Percentiles rank a stretch among this genome's conserved stretches.
phyloP scores from a whole-genome alignment of 2,113 vertebrate species.

The Tonatia bakeri region DNA sequence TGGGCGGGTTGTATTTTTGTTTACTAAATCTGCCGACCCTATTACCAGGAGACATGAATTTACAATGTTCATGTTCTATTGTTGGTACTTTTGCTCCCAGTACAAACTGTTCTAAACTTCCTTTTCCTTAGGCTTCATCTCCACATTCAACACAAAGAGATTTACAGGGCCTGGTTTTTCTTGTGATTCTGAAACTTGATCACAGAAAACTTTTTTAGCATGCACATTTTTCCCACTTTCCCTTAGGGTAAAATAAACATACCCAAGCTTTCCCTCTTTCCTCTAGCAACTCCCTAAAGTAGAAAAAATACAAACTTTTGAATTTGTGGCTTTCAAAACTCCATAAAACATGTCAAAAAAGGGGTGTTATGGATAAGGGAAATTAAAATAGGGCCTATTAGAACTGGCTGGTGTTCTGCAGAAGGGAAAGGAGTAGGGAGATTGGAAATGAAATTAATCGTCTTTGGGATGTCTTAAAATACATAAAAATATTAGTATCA shows the following conservation, averaged over 20 bases:
- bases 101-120: not conserved
- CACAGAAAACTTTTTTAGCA: not conserved
- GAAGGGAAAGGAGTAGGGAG: not conserved
- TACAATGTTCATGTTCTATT: not conserved
- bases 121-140: not conserved
- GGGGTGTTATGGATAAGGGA: not conserved
- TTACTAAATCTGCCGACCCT: not conserved
- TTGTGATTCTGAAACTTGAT: not conserved
- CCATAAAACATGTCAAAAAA: not conserved
- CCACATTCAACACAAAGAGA: not conserved
- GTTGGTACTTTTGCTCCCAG: not conserved
- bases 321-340: not conserved
- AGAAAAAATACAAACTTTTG: not conserved
- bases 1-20: not conserved
- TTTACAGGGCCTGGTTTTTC: not conserved
- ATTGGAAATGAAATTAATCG: not conserved
- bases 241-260: not conserved
- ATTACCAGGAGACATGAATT: not conserved
- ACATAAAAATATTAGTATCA: not conserved
- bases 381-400: not conserved
- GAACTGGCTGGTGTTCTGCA: not conserved
- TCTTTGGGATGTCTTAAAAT: not conserved
- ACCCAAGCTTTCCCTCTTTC: not conserved
- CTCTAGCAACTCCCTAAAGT: not conserved
- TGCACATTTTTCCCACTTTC: not conserved